Evolutionary conservation across 2,888 invertebrate species (phyloP).

Genomic region (Apodemia mormo): DNA sequence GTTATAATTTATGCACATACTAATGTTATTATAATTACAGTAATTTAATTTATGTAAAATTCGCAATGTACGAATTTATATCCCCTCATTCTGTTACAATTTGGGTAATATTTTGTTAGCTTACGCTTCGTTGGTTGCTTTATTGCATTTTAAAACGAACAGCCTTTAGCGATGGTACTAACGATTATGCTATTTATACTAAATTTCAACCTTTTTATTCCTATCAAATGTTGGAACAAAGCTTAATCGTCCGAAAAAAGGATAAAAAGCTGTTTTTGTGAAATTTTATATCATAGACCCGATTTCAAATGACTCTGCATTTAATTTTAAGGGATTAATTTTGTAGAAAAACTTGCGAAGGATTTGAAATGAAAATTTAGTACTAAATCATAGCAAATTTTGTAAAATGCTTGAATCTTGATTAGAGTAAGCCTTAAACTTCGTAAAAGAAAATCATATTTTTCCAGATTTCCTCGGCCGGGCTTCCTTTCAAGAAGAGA

Average conservation of each 20-base stretch:
- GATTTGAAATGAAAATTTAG: conserved; percentile 9
- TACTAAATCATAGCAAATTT: neutral
- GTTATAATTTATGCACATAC: conserved; percentile 34
- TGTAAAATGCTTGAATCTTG: no score
- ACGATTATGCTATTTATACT: conserved; percentile 4
- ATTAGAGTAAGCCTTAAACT: no score
- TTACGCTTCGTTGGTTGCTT: conserved; percentile 12
- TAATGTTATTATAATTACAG: conserved; percentile 21
- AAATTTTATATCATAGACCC: conserved; percentile 24
- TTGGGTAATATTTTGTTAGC: conserved; percentile 6
- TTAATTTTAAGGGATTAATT: conserved; percentile 26
- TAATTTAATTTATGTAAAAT: conserved; percentile 25
- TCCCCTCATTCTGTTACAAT: neutral
- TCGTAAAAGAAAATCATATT: no score
- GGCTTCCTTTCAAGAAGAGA: no score
- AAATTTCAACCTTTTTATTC: conserved; percentile 31
- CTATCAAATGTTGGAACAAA: conserved; percentile 37
- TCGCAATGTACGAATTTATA: conserved; percentile 1
- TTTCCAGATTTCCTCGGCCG: no score
- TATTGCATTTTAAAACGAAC: conserved; percentile 14
- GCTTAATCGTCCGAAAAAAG: conserved; percentile 32
- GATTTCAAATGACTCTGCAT: conserved; percentile 22
- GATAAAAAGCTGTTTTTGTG: conserved; percentile 27
- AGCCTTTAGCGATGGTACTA: conserved; percentile 4
- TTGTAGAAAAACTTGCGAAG: conserved; percentile 27